Base-by-base conservation (phyloP, 30 jellyfish, hydroid and myxozoan genomes). In the Nemopilema nomurai region DNA sequence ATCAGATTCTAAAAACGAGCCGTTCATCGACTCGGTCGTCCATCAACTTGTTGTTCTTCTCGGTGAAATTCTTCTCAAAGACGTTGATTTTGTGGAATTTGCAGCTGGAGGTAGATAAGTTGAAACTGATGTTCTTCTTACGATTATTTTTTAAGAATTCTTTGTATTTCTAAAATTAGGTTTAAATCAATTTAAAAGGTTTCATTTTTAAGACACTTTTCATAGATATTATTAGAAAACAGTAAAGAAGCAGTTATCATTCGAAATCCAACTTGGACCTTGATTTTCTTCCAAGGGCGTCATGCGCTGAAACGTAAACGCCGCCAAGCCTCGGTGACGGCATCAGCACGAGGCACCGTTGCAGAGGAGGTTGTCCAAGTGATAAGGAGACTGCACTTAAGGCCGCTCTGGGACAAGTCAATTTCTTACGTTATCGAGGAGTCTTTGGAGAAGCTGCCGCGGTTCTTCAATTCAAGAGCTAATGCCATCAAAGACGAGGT, bases 301-400 rank as follows among this genome's bases (percentile, higher is more conserved):
- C 85, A 51, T 28, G 49, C 66, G 29, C 71, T 84, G 32, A 71
- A 70, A 62, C 86, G 86, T 7, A 83, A 52, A 62, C 86, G 80
- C 41, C 69, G 33, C 33, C 93, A 81, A 31, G 87, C 96, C 33
- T 85, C 96, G 21, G 91, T 91, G 50, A 77, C 96, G 1, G 97
- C 97, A 22, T 84, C 96, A 18, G 90, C 88, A 4, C 85, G 81
- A 26, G 89, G 96, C 62, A 91, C 95, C 1, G 79, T 91, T 31
- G 97, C 96, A 50, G 97, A 91, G 67, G 96, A 91, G 82, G 84
- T 85, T 30, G 79, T 91, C 80, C 49, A 83, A 23, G 78, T 87
- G 26, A 72, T 91, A n/a, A 67, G 96, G 52, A 75, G 68, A 8
- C 87, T 91, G 28, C 86, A 81, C 32, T 24, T 64, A 24, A 70